Conservation (phyloP, 2,797 vertebrate genomes). For the Oryzias dopingdopingensis region DNA sequence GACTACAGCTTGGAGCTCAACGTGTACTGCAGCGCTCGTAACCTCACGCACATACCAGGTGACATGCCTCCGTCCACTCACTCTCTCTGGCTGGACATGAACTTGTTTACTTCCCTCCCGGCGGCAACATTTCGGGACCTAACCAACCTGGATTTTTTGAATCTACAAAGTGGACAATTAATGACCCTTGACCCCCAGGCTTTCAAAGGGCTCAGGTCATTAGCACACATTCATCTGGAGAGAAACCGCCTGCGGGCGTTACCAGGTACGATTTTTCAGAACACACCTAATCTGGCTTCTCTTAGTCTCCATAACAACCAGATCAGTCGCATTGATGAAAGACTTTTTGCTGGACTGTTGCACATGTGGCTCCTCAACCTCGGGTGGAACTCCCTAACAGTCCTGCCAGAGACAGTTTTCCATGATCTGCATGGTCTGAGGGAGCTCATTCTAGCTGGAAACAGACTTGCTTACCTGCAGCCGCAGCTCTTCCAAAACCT, state of each 20-base stretch:
- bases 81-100: constrained; percentile 91
- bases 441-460: constrained; percentile 91
- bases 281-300: constrained; percentile 85
- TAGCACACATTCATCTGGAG: constrained; percentile 90
- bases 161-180: constrained; percentile 87
- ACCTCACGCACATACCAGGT: constrained; percentile 80
- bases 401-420: constrained; percentile 87
- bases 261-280: constrained; percentile 79
- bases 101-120: constrained; percentile 83
- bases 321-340: constrained; percentile 87
- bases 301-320: constrained; percentile 91
- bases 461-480: constrained; percentile 90
- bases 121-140: constrained; percentile 83
- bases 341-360: constrained; percentile 85
- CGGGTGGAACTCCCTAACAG: constrained; percentile 89
- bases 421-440: constrained; percentile 84
- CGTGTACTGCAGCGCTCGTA: constrained; percentile 89
- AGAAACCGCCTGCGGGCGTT: constrained; percentile 83
- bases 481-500: constrained; percentile 88
- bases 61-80: constrained; percentile 77
- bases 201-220: constrained; percentile 81
- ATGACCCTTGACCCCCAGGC: constrained; percentile 81
- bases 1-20: constrained; percentile 86
- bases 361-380: constrained; percentile 93
- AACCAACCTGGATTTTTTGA: constrained; percentile 86